Base-by-base conservation (phyloP, 2,797 vertebrate species). In the Gephyroberyx darwinii region DNA sequence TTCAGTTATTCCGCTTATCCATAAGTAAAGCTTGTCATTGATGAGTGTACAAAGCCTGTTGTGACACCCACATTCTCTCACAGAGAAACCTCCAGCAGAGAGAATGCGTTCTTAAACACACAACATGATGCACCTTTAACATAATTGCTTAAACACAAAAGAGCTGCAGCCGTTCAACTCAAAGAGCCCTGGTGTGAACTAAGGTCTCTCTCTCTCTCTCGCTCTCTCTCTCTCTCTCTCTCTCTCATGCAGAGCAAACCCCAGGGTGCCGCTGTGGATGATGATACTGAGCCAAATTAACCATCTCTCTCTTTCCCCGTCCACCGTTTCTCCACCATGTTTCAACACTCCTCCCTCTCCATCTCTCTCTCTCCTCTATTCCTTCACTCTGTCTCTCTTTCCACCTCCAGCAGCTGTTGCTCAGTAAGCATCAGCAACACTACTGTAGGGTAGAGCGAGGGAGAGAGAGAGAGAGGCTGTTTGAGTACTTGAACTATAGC, bases 1-100 rank as follows among this genome's bases (percentile, higher is more conserved):
- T 71, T 78, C 64, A 66, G 54, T 62, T 54, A 71, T 82, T 74
- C 70, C n/a, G 31, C 31, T 72, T 71, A 67, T 84, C 69, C 77
- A 71, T 77, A 61, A 66, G 66, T 52, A 50, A 72, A 22, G 52
- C 58, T 64, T 20, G 59, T 71, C 60, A 66, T 48, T 48, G 37
- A 62, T 53, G 7, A 43, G 45, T 51, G 14, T 74, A 58, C 51
- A 71, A 41, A 71, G 60, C 39, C 4, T 41, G 60, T 22, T 71
- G 58, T 47, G 35, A 66, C 56, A 33, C 52, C 31, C 16, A 20
- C 12, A 3, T 37, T 55, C 20, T 61, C 16, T 16, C 45, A 7
- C 13, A 76, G 22, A 52, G 48, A 20, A 70, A 31, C 8, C 63
- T 43, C 6, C 60, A 56, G 52, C 41, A 45, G 22, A 37, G 22